Percentiles rank a stretch among this genome's conserved stretches.
Conservation (phyloP, 2,113 vertebrate genomes). For the Syngnathus typhle region DNA sequence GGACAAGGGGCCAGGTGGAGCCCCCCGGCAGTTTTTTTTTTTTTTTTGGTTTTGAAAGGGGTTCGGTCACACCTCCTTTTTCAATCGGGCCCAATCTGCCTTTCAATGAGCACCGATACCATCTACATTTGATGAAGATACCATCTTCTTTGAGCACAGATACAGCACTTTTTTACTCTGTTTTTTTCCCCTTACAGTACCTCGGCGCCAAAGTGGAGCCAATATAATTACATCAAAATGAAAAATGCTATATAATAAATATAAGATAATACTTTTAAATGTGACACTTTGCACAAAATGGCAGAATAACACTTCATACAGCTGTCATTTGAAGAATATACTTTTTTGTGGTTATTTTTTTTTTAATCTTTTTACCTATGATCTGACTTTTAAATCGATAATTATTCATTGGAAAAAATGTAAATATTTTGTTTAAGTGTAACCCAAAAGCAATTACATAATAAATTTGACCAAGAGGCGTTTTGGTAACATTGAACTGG, state of each 20-base stretch:
- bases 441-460: too few relatives aligned
- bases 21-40: slow-evolving; percentile 40
- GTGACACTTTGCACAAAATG: not conserved
- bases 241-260: not conserved
- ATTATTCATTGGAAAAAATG: too few relatives aligned
- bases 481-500: too few relatives aligned
- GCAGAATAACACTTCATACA: not conserved
- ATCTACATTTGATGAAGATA: not conserved
- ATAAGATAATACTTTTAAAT: not conserved
- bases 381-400: too few relatives aligned
- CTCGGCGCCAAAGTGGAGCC: not conserved
- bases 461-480: too few relatives aligned
- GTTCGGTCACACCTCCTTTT: slow-evolving; percentile 47
- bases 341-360: not conserved
- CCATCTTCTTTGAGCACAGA: slow-evolving; percentile 1
- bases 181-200: not conserved
- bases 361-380: not conserved
- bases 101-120: slow-evolving; percentile 41
- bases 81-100: slow-evolving; percentile 24
- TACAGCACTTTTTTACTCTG: not conserved
- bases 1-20: slow-evolving; percentile 50
- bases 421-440: too few relatives aligned
- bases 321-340: too few relatives aligned
- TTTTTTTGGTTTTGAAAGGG: not conserved
- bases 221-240: not conserved